phyloP scores from a whole-genome alignment of 1,140 invertebrate species.

The Drosophila hydei region DNA sequence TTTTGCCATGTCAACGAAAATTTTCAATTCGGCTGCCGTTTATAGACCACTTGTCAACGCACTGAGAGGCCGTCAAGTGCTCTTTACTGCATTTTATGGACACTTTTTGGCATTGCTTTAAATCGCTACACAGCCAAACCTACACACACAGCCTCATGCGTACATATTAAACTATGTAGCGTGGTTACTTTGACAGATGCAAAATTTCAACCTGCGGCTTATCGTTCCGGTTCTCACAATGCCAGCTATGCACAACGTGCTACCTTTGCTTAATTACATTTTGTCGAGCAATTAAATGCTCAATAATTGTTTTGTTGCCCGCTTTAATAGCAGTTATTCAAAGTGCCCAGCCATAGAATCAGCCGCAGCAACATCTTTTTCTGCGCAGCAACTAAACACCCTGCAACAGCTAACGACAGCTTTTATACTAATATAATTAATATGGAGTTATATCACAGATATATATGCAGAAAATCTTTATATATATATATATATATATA shows the following conservation, averaged over 20 bases:
- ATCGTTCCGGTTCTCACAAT: conserved; percentile 37
- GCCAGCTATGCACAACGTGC: conserved; percentile 48
- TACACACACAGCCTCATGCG: neutral
- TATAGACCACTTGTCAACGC: conserved; percentile 44
- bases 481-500: no score
- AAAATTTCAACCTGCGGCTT: conserved; percentile 58
- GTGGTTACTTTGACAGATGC: conserved; percentile 37
- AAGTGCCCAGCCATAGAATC: conserved; percentile 42
- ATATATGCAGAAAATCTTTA: no score
- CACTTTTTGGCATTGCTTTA: conserved; percentile 36
- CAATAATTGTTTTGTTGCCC: conserved; percentile 80
- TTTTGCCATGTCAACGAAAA: conserved; percentile 41
- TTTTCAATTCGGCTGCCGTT: conserved; percentile 38
- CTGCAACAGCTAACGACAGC: neutral
- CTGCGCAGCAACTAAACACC: neutral
- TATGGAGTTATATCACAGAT: no score
- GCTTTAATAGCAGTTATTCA: conserved; percentile 79
- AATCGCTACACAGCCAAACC: conserved; percentile 11
- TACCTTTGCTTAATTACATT: conserved; percentile 81
- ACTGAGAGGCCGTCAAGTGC: conserved; percentile 17
- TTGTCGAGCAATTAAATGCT: conserved; percentile 80
- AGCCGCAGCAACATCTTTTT: neutral
- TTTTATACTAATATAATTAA: neutral
- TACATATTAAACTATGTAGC: neutral
- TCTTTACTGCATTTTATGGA: conserved; percentile 48